phyloP scores from a whole-genome alignment of 1,140 invertebrate species.

The Cydia pomonella region DNA sequence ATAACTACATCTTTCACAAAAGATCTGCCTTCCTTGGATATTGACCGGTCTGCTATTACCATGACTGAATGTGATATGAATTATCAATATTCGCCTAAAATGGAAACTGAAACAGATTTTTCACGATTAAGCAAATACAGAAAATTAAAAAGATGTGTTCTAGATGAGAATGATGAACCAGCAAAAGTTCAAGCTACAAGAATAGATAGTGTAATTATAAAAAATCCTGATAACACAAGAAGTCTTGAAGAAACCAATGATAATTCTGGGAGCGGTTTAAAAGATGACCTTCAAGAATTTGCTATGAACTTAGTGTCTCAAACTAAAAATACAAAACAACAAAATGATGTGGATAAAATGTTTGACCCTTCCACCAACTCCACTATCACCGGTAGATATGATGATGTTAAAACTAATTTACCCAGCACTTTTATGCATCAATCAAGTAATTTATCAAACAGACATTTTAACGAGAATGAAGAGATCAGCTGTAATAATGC shows the following conservation, averaged over 20 bases:
- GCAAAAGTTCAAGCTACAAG: constrained; percentile 44
- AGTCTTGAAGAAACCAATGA: constrained; percentile 42
- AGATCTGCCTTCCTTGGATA: constrained; percentile 46
- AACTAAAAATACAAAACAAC: constrained; percentile 32
- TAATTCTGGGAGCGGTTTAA: constrained; percentile 17
- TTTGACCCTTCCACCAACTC: constrained; percentile 1
- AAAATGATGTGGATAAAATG: constrained; percentile 29
- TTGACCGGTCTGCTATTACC: constrained; percentile 37
- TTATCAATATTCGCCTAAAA: constrained; percentile 38
- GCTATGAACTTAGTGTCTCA: constrained; percentile 25
- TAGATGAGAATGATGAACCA: constrained; percentile 42
- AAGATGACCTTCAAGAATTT: constrained; percentile 25
- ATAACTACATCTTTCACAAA: constrained; percentile 38
- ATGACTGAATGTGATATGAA: constrained; percentile 33
- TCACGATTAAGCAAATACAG: constrained; percentile 72
- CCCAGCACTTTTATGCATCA: background rate
- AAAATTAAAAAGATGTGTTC: constrained; percentile 57
- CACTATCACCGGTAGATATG: background rate
- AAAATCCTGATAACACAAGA: constrained; percentile 71
- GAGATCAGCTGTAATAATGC: background rate
- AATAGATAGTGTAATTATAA: constrained; percentile 75
- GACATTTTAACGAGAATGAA: background rate
- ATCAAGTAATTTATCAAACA: background rate
- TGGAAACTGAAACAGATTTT: constrained; percentile 56
- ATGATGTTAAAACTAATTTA: background rate